Percentiles rank a stretch among this genome's conserved stretches.
Conservation (phyloP, 2,888 invertebrate species). For the Oscheius sp. region DNA sequence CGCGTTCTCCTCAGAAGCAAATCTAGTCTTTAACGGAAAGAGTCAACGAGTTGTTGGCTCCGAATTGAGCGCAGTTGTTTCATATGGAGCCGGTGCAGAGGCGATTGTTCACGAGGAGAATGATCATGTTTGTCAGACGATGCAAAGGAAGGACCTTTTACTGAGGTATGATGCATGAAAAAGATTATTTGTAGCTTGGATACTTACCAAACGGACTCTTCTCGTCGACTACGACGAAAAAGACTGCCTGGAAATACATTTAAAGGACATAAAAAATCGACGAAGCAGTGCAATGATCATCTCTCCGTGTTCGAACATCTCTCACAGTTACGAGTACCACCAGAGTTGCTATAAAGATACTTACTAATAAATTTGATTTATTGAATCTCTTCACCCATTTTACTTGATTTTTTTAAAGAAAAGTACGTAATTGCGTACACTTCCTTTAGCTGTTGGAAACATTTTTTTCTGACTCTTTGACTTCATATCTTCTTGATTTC, state of each 20-base stretch:
- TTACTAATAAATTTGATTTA: background rate
- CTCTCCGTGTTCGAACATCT: background rate
- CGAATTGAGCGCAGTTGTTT: constrained; percentile 1
- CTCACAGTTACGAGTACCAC: constrained; percentile 3
- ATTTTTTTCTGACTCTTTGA: too few relatives aligned
- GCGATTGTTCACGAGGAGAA: background rate
- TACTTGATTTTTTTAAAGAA: too few relatives aligned
- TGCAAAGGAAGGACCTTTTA: background rate
- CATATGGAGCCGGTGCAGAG: background rate
- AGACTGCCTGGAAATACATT: constrained; percentile 8
- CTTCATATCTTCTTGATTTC: too few relatives aligned
- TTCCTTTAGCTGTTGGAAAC: background rate
- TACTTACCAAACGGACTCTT: background rate
- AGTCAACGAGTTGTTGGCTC: constrained; percentile 33
- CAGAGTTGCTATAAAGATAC: constrained; percentile 11
- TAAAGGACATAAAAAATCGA: background rate
- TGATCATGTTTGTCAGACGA: background rate
- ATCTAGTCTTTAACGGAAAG: constrained; percentile 21
- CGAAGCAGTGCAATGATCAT: constrained; percentile 7
- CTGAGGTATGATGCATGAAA: background rate
- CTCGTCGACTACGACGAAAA: background rate
- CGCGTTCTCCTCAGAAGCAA: constrained; percentile 30
- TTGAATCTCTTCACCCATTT: background rate
- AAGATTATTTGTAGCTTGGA: background rate
- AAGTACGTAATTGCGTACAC: background rate